phyloP scores from a whole-genome alignment of 2,113 vertebrate species.

The Gymnobelideus leadbeateri region DNA sequence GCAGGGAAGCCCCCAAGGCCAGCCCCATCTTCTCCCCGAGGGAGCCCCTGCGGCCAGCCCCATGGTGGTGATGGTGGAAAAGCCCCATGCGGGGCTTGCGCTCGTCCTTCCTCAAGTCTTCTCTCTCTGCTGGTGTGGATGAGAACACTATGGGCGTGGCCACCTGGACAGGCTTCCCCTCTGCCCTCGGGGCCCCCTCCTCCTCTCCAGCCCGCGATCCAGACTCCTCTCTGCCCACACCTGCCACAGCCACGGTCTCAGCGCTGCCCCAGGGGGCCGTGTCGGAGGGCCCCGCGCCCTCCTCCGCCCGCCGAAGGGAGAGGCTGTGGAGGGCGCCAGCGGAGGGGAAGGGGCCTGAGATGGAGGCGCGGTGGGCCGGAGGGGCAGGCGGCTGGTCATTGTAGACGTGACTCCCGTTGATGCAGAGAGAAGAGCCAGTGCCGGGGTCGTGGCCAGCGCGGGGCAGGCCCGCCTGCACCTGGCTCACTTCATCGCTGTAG shows the following conservation, averaged over 20 bases:
- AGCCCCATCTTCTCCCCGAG: slow-evolving; percentile 75
- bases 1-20: background rate
- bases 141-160: slow-evolving; percentile 73
- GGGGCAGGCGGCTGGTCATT: slow-evolving; percentile 76
- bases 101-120: slow-evolving; percentile 78
- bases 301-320: slow-evolving; percentile 78
- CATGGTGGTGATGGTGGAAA: slow-evolving; percentile 87
- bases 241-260: slow-evolving; percentile 32
- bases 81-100: slow-evolving; percentile 86
- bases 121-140: slow-evolving; percentile 76
- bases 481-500: slow-evolving; percentile 88
- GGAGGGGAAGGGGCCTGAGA: slow-evolving; percentile 82
- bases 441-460: slow-evolving; percentile 82
- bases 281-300: slow-evolving; percentile 63
- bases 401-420: slow-evolving; percentile 94
- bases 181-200: slow-evolving; percentile 69
- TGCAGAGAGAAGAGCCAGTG: slow-evolving; percentile 89
- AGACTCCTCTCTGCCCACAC: slow-evolving; percentile 62
- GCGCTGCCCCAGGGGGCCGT: slow-evolving; percentile 51
- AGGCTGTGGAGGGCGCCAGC: slow-evolving; percentile 86
- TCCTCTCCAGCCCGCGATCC: slow-evolving; percentile 62
- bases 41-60: slow-evolving; percentile 81
- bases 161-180: slow-evolving; percentile 78
- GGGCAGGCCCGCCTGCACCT: slow-evolving; percentile 82
- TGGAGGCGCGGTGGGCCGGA: slow-evolving; percentile 77